A percentile compares a stretch with the other conserved stretches of the same genome.
Conservation (phyloP, 1,140 invertebrate species). For the Cydia splendana region DNA sequence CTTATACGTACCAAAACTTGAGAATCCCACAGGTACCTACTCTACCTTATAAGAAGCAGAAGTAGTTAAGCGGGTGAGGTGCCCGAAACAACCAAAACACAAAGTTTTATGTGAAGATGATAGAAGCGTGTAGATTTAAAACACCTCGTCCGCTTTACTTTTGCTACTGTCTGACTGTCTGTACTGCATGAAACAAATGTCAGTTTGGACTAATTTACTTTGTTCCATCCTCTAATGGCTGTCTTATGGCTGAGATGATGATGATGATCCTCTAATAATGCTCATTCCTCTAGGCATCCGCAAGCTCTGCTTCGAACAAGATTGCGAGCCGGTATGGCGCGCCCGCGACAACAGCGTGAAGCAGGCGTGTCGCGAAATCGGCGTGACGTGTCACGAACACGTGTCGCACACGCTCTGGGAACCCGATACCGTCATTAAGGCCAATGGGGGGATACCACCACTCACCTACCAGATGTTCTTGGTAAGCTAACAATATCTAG, state of each 20-base stretch:
- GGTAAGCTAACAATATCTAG: conserved; percentile 62
- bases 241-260: too few species aligned
- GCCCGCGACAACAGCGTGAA: conserved; percentile 82
- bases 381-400: conserved; percentile 81
- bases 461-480: conserved; percentile 88
- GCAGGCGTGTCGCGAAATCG: conserved; percentile 79
- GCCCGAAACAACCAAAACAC: too few species aligned
- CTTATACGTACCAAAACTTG: too few species aligned
- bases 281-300: conserved; percentile 58
- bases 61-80: too few species aligned
- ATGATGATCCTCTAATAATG: background rate
- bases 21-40: too few species aligned
- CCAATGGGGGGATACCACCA: conserved; percentile 86
- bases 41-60: too few species aligned
- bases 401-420: conserved; percentile 88
- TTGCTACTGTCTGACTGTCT: too few species aligned
- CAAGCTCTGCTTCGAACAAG: conserved; percentile 84
- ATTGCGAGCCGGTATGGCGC: conserved; percentile 87
- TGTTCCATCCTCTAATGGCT: background rate
- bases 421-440: conserved; percentile 83
- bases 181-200: too few species aligned
- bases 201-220: background rate
- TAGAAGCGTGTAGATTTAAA: too few species aligned
- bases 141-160: too few species aligned
- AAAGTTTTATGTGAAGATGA: too few species aligned